Base-by-base conservation (phyloP, 2,113 vertebrate genomes). In the Otus sunia region DNA sequence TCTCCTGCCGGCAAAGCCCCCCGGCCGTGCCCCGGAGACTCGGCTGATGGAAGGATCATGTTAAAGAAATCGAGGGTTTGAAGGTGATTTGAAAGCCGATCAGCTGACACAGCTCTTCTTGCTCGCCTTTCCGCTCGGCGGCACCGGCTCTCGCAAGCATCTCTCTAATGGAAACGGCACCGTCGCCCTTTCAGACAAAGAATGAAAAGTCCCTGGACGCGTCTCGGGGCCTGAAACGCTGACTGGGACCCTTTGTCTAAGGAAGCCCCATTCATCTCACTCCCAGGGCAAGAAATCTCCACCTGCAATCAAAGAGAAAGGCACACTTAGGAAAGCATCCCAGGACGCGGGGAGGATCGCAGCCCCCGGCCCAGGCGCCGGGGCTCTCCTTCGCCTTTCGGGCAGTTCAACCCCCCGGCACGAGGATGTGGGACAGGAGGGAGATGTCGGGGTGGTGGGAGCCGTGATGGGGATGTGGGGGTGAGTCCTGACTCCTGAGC, bases 61-160 rank as follows among this genome's bases (percentile, higher is more conserved):
- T 97, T 97, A 82, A 96, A 97, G 97, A 97, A 98, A 96, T 73
- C 67, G 89, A 97, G 97, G n/a, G 68, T 94, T 93, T 96, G 95
- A 69, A 96, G 96, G 95, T 47, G 69, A 83, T 94, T 96, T 97
- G 98, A 98, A 99, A 99, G 98, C 96, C 34, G 98, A 98, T 98
- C 98, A 49, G 97, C 64, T 84, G 96, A 91, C 18, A 30, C 92
- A 49, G 94, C 91, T 98, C 98, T 94, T 94, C 97, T 75, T 16
- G 15, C 94, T 91, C 81, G 26, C 94, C 97, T 98, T 97, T 98
- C 97, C 78, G 93, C 81, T 83, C 90, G 59, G 92, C 86, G 59
- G 97, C 92, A 30, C 74, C n/a, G 82, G 87, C 84, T 95, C 92
- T 84, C 75, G 30, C 90, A 29, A 93, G 96, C 95, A 96, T 96